A percentile compares a stretch with the other conserved stretches of the same genome.
Evolutionary conservation across 2,113 vertebrate genomes (phyloP).

Genomic region (Piliocolobus tephrosceles): DNA sequence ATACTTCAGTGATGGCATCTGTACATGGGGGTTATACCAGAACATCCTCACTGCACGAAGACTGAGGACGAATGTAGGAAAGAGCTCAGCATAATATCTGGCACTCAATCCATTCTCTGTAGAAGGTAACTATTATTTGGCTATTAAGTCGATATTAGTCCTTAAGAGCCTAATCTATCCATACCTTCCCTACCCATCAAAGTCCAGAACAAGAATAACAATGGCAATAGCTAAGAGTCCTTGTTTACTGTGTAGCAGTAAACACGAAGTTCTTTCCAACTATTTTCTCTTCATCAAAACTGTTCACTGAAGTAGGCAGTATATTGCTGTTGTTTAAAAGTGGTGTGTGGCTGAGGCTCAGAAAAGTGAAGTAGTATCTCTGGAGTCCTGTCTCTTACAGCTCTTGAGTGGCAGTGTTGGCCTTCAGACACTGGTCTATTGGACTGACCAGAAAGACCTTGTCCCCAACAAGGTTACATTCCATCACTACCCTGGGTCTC

Average conservation of each 20-base stretch:
- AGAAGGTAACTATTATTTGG: background rate
- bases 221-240: background rate
- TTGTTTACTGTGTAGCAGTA: background rate
- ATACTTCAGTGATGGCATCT: background rate
- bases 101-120: background rate
- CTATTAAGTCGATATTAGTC: background rate
- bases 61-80: too few species aligned
- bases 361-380: background rate
- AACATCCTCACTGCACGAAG: too few species aligned
- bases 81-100: background rate
- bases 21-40: background rate
- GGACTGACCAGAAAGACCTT: background rate
- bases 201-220: background rate
- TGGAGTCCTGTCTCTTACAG: background rate
- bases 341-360: background rate
- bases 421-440: background rate
- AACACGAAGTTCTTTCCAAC: background rate
- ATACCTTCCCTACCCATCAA: background rate
- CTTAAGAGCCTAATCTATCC: background rate
- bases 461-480: too few species aligned
- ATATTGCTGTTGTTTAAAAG: background rate
- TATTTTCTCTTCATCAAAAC: background rate
- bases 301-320: background rate
- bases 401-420: background rate
- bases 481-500: background rate